Conservation (phyloP, 1,140 invertebrate genomes). For the Sarcophaga peregrina region DNA sequence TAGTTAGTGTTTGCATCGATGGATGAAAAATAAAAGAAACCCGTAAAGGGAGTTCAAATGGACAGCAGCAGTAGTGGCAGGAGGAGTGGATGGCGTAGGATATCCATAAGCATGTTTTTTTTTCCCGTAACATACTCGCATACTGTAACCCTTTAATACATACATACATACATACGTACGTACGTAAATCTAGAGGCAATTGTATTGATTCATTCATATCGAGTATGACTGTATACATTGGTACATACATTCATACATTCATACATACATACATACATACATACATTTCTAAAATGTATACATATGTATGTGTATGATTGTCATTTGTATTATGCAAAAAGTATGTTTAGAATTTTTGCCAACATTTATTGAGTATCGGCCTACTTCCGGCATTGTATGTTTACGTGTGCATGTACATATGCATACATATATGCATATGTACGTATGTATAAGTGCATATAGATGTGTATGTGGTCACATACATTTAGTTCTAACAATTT, state of each 20-base stretch:
- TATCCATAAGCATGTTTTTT: no score
- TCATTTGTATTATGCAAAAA: not conserved
- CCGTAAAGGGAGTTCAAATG: no score
- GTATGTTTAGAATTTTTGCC: slow-evolving; percentile 27
- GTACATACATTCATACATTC: not conserved
- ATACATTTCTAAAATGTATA: not conserved
- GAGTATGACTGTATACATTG: not conserved
- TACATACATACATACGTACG: no score
- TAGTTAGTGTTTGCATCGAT: no score
- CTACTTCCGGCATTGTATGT: slow-evolving; percentile 5
- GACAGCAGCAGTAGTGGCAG: no score
- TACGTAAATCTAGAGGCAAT: not conserved
- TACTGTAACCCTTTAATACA: no score
- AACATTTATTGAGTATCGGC: slow-evolving; percentile 27
- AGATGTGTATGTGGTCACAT: not conserved
- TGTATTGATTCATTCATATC: slow-evolving; percentile 34
- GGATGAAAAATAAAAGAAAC: no score
- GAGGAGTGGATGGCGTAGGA: no score
- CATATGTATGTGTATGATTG: not conserved
- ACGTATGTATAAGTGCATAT: not conserved
- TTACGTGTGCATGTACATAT: not conserved
- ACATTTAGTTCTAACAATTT: slow-evolving; percentile 6
- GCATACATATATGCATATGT: not conserved
- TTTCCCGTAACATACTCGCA: no score
- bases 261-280: not conserved